Evolutionary conservation across 2,888 invertebrate species (phyloP).

Genomic region (Drosophila aldrichi): DNA sequence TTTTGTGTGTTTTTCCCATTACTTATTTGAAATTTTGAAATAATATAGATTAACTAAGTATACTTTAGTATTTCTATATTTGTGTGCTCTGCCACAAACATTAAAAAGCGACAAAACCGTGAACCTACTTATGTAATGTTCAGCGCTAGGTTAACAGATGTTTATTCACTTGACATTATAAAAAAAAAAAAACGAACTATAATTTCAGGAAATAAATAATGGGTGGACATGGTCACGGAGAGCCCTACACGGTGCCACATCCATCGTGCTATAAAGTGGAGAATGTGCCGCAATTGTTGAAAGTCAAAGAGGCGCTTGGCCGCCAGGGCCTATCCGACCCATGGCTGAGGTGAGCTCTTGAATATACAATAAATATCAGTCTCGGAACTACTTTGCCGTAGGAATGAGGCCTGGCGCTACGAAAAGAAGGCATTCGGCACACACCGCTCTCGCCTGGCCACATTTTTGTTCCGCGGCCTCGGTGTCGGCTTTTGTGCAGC

Average conservation of each 20-base stretch:
- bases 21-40: conserved; percentile 3
- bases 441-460: conserved; percentile 84
- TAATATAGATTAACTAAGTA: not conserved
- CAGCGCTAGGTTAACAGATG: conserved; percentile 42
- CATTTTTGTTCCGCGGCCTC: conserved; percentile 88
- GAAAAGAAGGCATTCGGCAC: conserved; percentile 88
- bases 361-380: not conserved
- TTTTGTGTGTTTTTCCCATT: not conserved
- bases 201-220: conserved; percentile 77
- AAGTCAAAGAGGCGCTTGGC: conserved; percentile 88
- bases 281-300: conserved; percentile 88
- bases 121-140: conserved; percentile 67
- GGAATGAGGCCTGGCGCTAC: conserved; percentile 94
- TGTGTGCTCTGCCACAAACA: not conserved
- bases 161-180: conserved; percentile 10
- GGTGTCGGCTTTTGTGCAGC: conserved; percentile 88
- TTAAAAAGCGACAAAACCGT: not conserved
- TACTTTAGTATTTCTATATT: not conserved
- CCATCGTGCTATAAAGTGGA: conserved; percentile 90
- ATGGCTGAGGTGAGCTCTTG: conserved; percentile 90
- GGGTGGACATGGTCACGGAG: conserved; percentile 87
- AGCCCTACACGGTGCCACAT: conserved; percentile 90
- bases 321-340: conserved; percentile 92
- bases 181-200: conserved; percentile 1
- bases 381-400: conserved; percentile 70